Base-by-base conservation (phyloP, 2,113 vertebrate species). In the Sinocyclocheilus anophthalmus region DNA sequence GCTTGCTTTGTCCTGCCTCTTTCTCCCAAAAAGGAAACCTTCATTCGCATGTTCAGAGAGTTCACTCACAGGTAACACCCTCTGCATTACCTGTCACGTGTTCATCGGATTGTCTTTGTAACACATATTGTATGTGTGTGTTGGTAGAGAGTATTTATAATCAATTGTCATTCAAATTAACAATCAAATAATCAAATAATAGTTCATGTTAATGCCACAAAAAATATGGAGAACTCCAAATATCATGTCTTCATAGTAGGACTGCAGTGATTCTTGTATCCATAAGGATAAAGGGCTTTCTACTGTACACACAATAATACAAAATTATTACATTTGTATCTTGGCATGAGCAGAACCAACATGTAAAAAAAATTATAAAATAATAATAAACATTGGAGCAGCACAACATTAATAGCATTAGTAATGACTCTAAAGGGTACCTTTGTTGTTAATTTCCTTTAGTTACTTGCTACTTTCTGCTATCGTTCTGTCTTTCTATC, bases 1-100 rank as follows among this genome's bases (percentile, higher is more conserved):
- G 98, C 94, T 94, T 96, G 91, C 96, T 97, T 84, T 99, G 98
- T 92, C 98, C 98, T 0, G 97, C 98, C 0, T 98, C 98, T 80
- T 99, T 99, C 92, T 99, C 98, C 83, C 98, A 99, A 92, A 99
- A 99, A 89, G 98, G 98, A 87, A 99, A 99, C 89, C 96, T 99
- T 59, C 97, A 99, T 91, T 99, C 98, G 3, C 98, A 99, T 9
- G 95, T 99, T 81, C 97, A 99, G 92, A 94, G 98, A 87, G 98
- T 99, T 88, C 98, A 99, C 88, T 97, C 97, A 0, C 97, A 99
- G 97, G 98, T 99, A 95, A 92, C 85, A 30, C 6, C 22, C 53
- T 8, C 57, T 61, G 57, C 22, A 61, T 61, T 61, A 10, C 22
- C 22, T n/a, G 57, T 61, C 57, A n/a, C 3, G 7, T 30, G 39